Evolutionary conservation across 1,140 invertebrate species (phyloP).

Genomic region (Cataglyphis hispanica): DNA sequence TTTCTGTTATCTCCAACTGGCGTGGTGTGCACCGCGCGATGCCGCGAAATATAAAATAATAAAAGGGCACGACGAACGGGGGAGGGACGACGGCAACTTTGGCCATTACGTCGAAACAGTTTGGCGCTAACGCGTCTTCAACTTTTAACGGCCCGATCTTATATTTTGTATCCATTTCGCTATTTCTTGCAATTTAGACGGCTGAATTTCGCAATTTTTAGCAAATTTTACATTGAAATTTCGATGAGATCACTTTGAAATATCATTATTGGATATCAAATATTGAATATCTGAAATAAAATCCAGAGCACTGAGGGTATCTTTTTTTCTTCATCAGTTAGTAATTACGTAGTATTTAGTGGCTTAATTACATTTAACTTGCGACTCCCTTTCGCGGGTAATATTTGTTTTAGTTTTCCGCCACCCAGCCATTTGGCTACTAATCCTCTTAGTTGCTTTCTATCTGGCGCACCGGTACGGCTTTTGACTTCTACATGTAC

Average conservation of each 20-base stretch:
- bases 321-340: constrained; percentile 52
- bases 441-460: constrained; percentile 74
- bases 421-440: constrained; percentile 66
- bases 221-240: constrained; percentile 13
- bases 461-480: constrained; percentile 9
- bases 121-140: constrained; percentile 83
- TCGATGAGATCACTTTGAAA: background rate
- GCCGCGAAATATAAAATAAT: constrained; percentile 86
- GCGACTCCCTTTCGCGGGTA: constrained; percentile 5
- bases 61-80: constrained; percentile 72
- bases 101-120: constrained; percentile 84
- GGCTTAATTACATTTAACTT: constrained; percentile 70
- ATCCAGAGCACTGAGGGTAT: constrained; percentile 48
- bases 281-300: constrained; percentile 25
- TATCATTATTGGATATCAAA: background rate
- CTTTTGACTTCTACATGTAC: constrained; percentile 60
- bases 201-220: constrained; percentile 50
- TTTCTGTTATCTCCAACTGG: constrained; percentile 84
- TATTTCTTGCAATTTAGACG: constrained; percentile 61
- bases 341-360: constrained; percentile 71
- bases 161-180: constrained; percentile 62
- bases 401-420: constrained; percentile 76
- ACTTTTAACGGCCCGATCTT: constrained; percentile 82
- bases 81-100: constrained; percentile 79
- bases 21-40: constrained; percentile 63